These are phyloP conservation scores for Argynnis bischoffii DNA, from an alignment of 2,888 invertebrate genomes.

Conservation along the genomic window DNA sequence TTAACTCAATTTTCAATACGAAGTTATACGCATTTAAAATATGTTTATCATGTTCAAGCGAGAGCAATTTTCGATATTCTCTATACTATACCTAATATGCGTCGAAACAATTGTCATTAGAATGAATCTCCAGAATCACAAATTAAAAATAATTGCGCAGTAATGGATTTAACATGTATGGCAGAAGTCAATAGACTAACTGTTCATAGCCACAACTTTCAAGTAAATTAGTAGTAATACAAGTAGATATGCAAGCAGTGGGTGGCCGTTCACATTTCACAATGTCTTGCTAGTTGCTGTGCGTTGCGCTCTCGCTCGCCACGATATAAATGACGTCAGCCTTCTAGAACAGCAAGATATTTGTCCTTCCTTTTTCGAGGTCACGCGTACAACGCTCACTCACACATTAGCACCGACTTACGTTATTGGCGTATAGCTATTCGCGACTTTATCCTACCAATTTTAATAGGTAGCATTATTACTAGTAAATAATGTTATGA, in stretches of 20 bases:
- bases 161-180: slow-evolving; percentile 72
- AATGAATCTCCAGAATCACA: slow-evolving; percentile 71
- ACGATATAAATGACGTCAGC: slow-evolving; percentile 75
- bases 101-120: slow-evolving; percentile 76
- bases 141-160: slow-evolving; percentile 65
- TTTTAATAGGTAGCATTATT: slow-evolving; percentile 33
- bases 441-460: slow-evolving; percentile 42
- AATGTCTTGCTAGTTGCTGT: slow-evolving; percentile 64
- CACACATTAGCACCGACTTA: slow-evolving; percentile 62
- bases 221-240: slow-evolving; percentile 68
- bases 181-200: slow-evolving; percentile 75
- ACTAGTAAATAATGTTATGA: slow-evolving; percentile 21
- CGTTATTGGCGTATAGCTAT: slow-evolving; percentile 45
- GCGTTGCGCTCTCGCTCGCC: slow-evolving; percentile 63
- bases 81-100: slow-evolving; percentile 80
- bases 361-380: slow-evolving; percentile 72
- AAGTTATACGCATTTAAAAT: slow-evolving; percentile 17
- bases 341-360: slow-evolving; percentile 75
- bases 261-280: slow-evolving; percentile 82
- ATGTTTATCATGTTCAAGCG: slow-evolving; percentile 44
- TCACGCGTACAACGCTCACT: slow-evolving; percentile 71
- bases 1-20: slow-evolving; percentile 12
- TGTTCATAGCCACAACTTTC: slow-evolving; percentile 78
- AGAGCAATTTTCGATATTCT: slow-evolving; percentile 52
- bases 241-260: slow-evolving; percentile 71